phyloP scores from a whole-genome alignment of 2,888 invertebrate genomes.

The Leptinotarsa juncta region DNA sequence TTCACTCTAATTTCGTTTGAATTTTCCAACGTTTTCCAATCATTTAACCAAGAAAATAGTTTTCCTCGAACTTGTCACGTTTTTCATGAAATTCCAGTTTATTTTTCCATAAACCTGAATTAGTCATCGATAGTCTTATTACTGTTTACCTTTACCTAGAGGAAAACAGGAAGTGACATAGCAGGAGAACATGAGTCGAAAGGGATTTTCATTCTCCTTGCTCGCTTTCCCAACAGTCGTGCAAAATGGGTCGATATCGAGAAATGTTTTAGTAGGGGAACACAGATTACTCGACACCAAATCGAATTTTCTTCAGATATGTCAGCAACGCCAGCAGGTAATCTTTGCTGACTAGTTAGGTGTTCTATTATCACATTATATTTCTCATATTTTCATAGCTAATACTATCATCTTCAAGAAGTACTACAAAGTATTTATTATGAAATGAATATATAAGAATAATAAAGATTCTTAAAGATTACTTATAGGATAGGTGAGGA shows the following conservation, averaged over 20 bases:
- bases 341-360: no score
- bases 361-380: no score
- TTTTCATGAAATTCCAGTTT: background rate
- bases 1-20: constrained; percentile 55
- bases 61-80: no score
- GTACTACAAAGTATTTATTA: no score
- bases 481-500: no score
- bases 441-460: no score
- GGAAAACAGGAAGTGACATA: constrained; percentile 60
- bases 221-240: constrained; percentile 2
- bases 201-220: constrained; percentile 22
- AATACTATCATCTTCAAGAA: no score
- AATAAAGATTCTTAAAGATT: no score
- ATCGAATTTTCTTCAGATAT: no score
- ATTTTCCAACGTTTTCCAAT: constrained; percentile 29
- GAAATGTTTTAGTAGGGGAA: background rate
- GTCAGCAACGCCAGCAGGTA: no score
- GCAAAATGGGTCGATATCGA: background rate
- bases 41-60: background rate
- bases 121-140: constrained; percentile 21
- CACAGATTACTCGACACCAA: no score
- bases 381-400: no score
- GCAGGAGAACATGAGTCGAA: constrained; percentile 54
- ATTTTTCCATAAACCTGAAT: background rate
- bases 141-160: constrained; percentile 56